These are phyloP conservation scores for Neosilurus mollespiculum DNA, from an alignment of 2,797 vertebrate species.

Conservation along the genomic window DNA sequence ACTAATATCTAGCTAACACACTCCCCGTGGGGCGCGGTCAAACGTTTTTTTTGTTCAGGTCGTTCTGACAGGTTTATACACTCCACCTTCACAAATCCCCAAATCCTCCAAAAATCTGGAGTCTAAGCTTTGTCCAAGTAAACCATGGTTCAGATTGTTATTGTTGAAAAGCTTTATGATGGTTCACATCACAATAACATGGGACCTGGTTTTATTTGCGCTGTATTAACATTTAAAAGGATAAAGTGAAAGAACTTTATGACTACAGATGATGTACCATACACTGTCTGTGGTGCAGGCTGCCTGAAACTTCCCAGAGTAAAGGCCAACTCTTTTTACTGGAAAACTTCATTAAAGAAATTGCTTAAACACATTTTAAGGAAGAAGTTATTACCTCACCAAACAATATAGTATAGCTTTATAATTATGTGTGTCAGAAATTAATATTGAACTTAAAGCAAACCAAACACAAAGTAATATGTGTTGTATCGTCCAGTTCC, in stretches of 20 bases:
- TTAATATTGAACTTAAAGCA: background rate
- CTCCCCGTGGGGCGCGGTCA: too few relatives aligned
- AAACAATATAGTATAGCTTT: background rate
- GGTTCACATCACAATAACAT: background rate
- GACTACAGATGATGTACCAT: background rate
- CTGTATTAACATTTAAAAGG: background rate
- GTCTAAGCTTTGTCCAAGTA: background rate
- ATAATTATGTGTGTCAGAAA: background rate
- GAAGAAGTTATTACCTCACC: background rate
- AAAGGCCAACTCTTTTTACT: background rate
- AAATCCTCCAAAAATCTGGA: background rate
- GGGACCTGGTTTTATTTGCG: background rate
- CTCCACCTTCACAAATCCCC: background rate
- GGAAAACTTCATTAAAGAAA: background rate
- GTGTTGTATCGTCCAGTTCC: too few relatives aligned
- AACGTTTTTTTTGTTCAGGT: background rate
- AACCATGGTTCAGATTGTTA: background rate
- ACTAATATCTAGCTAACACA: background rate
- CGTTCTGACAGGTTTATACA: background rate
- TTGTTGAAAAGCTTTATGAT: background rate
- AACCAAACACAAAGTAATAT: too few relatives aligned
- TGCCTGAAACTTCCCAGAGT: background rate
- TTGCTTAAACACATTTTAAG: too few relatives aligned
- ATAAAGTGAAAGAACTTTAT: background rate
- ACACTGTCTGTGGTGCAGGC: background rate